Evolutionary conservation across 2,888 invertebrate genomes (phyloP).

Genomic region (Tromatobia lineatoria): DNA sequence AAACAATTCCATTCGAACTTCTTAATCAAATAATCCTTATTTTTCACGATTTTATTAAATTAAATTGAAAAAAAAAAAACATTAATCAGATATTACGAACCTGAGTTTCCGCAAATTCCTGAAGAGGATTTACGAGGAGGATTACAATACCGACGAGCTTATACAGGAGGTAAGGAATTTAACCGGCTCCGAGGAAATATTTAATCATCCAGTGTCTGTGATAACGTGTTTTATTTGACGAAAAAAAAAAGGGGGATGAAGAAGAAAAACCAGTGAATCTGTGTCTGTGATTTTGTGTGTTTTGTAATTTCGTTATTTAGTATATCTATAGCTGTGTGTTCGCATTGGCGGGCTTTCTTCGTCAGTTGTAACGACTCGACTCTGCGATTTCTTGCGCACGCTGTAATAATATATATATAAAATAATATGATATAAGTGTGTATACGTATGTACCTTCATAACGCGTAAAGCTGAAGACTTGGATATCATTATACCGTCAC

Average conservation of each 20-base stretch:
- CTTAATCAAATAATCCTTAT: neutral
- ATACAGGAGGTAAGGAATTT: constrained; percentile 62
- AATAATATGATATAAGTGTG: constrained; percentile 11
- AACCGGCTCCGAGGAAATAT: constrained; percentile 21
- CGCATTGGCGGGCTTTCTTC: constrained; percentile 40
- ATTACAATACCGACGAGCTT: constrained; percentile 39
- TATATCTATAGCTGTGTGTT: constrained; percentile 20
- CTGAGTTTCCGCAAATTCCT: neutral
- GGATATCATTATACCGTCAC: constrained; percentile 66
- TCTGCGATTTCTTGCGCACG: neutral
- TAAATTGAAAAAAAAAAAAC: neutral
- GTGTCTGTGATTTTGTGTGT: constrained; percentile 43
- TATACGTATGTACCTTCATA: neutral
- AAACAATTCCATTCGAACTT: neutral
- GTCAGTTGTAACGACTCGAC: constrained; percentile 1
- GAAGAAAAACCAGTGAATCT: constrained; percentile 37
- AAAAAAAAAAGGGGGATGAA: too few relatives aligned
- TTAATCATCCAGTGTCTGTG: constrained; percentile 50
- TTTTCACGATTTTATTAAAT: neutral
- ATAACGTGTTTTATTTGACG: constrained; percentile 30
- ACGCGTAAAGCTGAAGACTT: constrained; percentile 41
- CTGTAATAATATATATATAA: constrained; percentile 10
- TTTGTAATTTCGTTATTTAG: constrained; percentile 14
- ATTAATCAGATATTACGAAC: neutral
- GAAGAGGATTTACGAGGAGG: constrained; percentile 48